These are phyloP conservation scores for Elysia chlorotica DNA, from an alignment of 1,140 invertebrate genomes.

Conservation along the genomic window DNA sequence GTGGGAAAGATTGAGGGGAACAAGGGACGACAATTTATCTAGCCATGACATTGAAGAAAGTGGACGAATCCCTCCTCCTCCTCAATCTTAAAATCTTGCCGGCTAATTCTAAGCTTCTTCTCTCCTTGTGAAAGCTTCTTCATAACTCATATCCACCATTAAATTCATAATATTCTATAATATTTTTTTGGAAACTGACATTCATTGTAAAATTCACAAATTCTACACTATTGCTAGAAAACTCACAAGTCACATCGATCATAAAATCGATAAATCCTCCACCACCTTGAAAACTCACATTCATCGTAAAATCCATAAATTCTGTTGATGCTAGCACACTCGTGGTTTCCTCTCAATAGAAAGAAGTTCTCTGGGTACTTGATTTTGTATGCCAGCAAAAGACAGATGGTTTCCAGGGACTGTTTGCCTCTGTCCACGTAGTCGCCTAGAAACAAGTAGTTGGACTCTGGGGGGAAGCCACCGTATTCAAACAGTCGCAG, in stretches of 20 bases:
- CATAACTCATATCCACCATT: no score
- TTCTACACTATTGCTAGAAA: neutral
- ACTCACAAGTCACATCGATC: neutral
- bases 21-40: no score
- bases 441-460: conserved; percentile 67
- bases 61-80: no score
- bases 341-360: conserved; percentile 72
- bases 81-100: no score
- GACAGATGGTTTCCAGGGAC: conserved; percentile 66
- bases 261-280: neutral
- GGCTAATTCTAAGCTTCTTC: no score
- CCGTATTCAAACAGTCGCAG: conserved; percentile 68
- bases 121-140: no score
- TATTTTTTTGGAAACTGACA: no score
- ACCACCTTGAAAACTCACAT: conserved; percentile 49
- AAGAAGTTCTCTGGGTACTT: conserved; percentile 71
- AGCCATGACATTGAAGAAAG: no score
- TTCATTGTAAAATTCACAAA: no score
- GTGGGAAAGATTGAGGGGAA: no score
- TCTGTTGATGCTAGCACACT: conserved; percentile 71
- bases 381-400: conserved; percentile 62
- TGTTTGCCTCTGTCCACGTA: conserved; percentile 69
- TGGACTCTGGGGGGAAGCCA: conserved; percentile 67
- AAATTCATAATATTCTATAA: no score
- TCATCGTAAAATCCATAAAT: conserved; percentile 68